Base-by-base conservation (phyloP, 2,797 vertebrate species). In the Sphenopsis melanotis region DNA sequence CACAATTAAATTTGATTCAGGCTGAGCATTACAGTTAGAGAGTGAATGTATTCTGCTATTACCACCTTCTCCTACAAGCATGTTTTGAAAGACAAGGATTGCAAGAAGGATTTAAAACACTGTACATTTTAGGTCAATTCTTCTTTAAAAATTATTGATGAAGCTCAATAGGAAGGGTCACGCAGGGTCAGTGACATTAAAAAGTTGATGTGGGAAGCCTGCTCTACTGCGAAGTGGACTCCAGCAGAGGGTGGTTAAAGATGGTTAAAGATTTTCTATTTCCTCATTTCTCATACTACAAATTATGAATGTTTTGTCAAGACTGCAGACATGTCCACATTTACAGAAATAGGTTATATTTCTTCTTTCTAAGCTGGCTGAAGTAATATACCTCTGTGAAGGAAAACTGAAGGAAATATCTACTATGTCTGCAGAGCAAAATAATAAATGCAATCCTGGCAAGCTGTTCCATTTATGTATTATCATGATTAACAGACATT, bases 401-500 rank as follows among this genome's bases (percentile, higher is more conserved):
- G 29, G 42, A 94, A 89, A 93, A 30, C 36, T 68, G 57, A 89
- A 86, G 50, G 29, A 93, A 70, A 41, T 53, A 82, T 13, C 47
- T 69, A 42, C 39, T 77, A 16, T 44, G 64, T 27, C 39, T 39
- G 65, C 41, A 92, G 80, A 92, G 26, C 19, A 75, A 95, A 65
- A 59, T 77, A 87, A 83, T 75, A 93, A 87, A 87, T 83, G 60
- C 32, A 89, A 61, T 84, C 46, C 30, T 83, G 84, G 49, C 80
- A 93, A 93, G 64, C 26, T 79, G 27, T 89, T 90, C 16, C 82
- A 83, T 91, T 91, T 93, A 69, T 89, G 39, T 89, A 95, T 94
- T 93, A 95, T 82, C 91, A 71, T 44, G 87, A 93, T 91, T 93
- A 97, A 93, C 83, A 93, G 80, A 57, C 63, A 52, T 36, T 89